These are phyloP conservation scores for Drosophila peninsularis DNA, from an alignment of 2,888 invertebrate species.

Conservation along the genomic window DNA sequence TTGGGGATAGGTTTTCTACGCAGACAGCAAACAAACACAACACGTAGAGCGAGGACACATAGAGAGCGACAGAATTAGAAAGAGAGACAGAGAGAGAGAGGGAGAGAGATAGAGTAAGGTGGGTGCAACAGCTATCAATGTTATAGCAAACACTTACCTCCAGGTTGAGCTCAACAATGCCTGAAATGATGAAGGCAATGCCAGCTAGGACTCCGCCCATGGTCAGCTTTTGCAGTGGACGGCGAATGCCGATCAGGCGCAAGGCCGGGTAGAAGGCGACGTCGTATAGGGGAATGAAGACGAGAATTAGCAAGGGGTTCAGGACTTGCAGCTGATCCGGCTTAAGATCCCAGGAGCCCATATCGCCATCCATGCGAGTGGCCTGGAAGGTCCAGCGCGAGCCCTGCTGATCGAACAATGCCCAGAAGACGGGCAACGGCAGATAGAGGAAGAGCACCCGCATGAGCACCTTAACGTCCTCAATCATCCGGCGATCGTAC, in stretches of 20 bases:
- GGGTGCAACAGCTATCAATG: slow-evolving; percentile 36
- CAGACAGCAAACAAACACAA: slow-evolving; percentile 1
- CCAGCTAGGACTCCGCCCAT: slow-evolving; percentile 95
- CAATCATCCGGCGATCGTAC: slow-evolving; percentile 85
- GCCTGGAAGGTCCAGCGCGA: slow-evolving; percentile 98
- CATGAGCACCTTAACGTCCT: slow-evolving; percentile 91
- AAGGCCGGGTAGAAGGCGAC: slow-evolving; percentile 92
- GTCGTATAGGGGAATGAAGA: slow-evolving; percentile 94
- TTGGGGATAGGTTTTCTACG: slow-evolving; percentile 88
- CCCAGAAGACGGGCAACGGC: slow-evolving; percentile 98
- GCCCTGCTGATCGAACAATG: slow-evolving; percentile 97
- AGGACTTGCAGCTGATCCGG: slow-evolving; percentile 98
- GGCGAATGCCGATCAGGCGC: slow-evolving; percentile 88
- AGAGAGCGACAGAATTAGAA: slow-evolving; percentile 12
- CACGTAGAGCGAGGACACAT: slow-evolving; percentile 11
- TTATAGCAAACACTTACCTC: slow-evolving; percentile 86
- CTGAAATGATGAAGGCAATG: slow-evolving; percentile 94
- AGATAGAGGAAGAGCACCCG: slow-evolving; percentile 92
- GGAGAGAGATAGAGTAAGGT: slow-evolving; percentile 20
- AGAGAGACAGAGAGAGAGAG: slow-evolving; percentile 7
- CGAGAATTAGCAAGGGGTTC: slow-evolving; percentile 93
- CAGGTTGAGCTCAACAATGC: slow-evolving; percentile 91
- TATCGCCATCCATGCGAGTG: slow-evolving; percentile 93
- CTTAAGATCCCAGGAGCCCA: slow-evolving; percentile 90
- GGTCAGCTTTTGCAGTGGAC: slow-evolving; percentile 93